Percentiles rank a stretch among this genome's conserved stretches.
phyloP scores from a whole-genome alignment of 2,888 invertebrate species.

The Drosophila histrio region DNA sequence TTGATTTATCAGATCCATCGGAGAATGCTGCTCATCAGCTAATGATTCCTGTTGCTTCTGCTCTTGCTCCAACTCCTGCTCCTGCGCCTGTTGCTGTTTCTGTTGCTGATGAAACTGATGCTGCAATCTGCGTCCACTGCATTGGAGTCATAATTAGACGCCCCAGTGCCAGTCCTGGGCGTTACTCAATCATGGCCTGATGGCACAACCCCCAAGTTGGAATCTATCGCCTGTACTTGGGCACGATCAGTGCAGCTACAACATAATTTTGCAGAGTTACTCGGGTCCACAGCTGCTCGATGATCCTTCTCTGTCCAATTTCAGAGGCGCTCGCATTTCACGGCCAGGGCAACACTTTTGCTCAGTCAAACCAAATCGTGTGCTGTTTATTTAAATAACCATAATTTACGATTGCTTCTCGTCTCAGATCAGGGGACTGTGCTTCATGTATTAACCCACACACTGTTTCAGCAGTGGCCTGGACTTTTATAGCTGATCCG shows the following conservation, averaged over 20 bases:
- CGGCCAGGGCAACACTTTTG: constrained; percentile 71
- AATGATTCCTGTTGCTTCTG: constrained; percentile 46
- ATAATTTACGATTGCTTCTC: constrained; percentile 76
- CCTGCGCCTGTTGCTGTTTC: neutral
- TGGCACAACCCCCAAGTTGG: constrained; percentile 76
- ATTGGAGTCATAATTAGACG: constrained; percentile 68
- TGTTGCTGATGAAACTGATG: constrained; percentile 6
- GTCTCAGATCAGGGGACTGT: constrained; percentile 44
- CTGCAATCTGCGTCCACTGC: constrained; percentile 26
- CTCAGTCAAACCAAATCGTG: constrained; percentile 81
- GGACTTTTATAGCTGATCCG: constrained; percentile 53
- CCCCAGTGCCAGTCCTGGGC: constrained; percentile 70
- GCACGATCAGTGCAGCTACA: constrained; percentile 70
- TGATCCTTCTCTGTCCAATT: constrained; percentile 49
- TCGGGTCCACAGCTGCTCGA: constrained; percentile 34
- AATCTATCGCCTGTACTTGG: constrained; percentile 52
- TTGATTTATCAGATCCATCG: constrained; percentile 64
- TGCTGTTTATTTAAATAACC: constrained; percentile 84
- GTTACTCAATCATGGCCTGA: constrained; percentile 83
- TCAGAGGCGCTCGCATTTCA: constrained; percentile 68
- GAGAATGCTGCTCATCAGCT: constrained; percentile 62
- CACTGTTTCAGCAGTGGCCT: constrained; percentile 20
- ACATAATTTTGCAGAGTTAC: constrained; percentile 68
- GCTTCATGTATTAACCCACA: constrained; percentile 76
- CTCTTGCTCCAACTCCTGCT: neutral